A percentile compares a stretch with the other conserved stretches of the same genome.
These are phyloP conservation scores for Dryococelus australis DNA, from an alignment of 2,888 invertebrate species.

Conservation along the genomic window DNA sequence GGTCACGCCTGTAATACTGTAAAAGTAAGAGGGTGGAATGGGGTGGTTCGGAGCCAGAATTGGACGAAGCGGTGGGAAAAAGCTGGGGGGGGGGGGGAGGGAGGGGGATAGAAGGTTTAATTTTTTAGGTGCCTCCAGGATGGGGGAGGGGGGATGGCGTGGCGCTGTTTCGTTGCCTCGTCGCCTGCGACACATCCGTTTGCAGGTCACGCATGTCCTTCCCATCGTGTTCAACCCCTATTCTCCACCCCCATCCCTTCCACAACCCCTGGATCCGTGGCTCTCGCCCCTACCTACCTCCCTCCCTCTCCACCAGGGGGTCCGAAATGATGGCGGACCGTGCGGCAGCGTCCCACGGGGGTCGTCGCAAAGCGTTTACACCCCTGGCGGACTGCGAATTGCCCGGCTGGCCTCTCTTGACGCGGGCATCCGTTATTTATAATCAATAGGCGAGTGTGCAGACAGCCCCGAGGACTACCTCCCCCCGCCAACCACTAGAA, in stretches of 20 bases:
- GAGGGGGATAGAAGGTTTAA: background rate
- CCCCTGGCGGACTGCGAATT: constrained; percentile 8
- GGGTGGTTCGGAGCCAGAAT: too few relatives aligned
- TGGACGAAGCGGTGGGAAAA: too few relatives aligned
- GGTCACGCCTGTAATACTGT: background rate
- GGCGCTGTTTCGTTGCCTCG: background rate
- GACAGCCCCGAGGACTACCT: background rate
- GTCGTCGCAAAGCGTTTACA: constrained; percentile 10
- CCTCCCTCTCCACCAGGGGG: background rate
- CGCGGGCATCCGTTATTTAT: background rate
- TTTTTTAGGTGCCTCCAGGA: background rate
- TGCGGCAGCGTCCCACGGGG: background rate
- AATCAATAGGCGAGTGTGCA: constrained; percentile 2
- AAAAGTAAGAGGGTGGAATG: too few relatives aligned
- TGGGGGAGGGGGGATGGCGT: too few relatives aligned
- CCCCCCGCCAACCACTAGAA: too few relatives aligned
- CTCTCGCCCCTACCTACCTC: background rate
- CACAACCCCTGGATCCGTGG: background rate
- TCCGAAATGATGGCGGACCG: background rate
- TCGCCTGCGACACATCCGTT: background rate
- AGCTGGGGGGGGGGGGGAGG: too few relatives aligned
- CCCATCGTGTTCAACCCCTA: background rate
- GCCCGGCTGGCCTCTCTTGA: background rate
- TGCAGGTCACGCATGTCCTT: background rate
- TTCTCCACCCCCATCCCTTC: background rate